Percentiles rank a stretch among this genome's conserved stretches.
Evolutionary conservation across 2,113 vertebrate genomes (phyloP).

Genomic region (Poeciliopsis turrubarensis): DNA sequence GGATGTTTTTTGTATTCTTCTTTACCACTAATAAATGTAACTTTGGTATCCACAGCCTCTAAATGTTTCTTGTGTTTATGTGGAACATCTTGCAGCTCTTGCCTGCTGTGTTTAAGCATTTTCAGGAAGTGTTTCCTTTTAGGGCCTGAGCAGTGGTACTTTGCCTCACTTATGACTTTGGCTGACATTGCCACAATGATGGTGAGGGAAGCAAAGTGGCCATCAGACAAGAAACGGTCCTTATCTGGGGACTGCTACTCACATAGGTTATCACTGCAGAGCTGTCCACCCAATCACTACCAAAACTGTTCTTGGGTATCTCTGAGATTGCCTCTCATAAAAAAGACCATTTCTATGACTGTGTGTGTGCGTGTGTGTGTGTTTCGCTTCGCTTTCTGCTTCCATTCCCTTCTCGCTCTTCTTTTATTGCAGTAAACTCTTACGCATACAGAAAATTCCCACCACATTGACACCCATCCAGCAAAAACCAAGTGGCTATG

Average conservation of each 20-base stretch:
- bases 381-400: slow-evolving; percentile 14
- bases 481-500: slow-evolving; percentile 62
- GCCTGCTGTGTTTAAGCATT: background rate
- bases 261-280: slow-evolving; percentile 66
- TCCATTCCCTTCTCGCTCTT: slow-evolving; percentile 5
- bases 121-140: slow-evolving; percentile 42
- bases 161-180: slow-evolving; percentile 65
- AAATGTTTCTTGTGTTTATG: background rate
- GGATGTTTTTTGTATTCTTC: background rate
- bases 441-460: slow-evolving; percentile 60
- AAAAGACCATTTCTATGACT: slow-evolving; percentile 27
- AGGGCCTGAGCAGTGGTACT: slow-evolving; percentile 35
- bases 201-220: slow-evolving; percentile 57
- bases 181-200: slow-evolving; percentile 59
- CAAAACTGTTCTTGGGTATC: slow-evolving; percentile 67
- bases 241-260: slow-evolving; percentile 69
- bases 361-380: slow-evolving; percentile 26
- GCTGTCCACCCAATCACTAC: slow-evolving; percentile 70
- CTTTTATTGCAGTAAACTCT: slow-evolving; percentile 51
- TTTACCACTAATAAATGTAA: background rate
- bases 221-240: slow-evolving; percentile 66
- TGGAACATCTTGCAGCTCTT: background rate
- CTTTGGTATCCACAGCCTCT: background rate
- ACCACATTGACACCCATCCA: slow-evolving; percentile 70
- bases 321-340: slow-evolving; percentile 69